Evolutionary conservation across 2,797 vertebrate species (phyloP).

Genomic region (Phalanger gymnotis): DNA sequence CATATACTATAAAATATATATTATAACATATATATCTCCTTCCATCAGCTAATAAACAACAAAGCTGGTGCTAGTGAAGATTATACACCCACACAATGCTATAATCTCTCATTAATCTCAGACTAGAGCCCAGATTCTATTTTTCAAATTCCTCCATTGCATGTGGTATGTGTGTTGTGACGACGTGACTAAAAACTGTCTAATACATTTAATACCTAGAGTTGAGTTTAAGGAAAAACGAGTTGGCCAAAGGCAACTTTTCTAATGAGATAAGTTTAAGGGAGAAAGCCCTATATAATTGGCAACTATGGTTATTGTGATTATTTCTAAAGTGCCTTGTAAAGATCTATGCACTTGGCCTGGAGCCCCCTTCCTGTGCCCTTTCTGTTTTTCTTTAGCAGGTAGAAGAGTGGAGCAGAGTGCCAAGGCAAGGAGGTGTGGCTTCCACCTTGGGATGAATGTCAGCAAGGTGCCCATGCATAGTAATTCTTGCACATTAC

Average conservation of each 20-base stretch:
- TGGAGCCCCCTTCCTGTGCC: background rate
- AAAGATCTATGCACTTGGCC: background rate
- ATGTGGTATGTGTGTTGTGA: no score
- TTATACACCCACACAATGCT: background rate
- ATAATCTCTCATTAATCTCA: background rate
- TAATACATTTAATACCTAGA: no score
- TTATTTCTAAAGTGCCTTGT: background rate
- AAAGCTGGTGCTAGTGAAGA: constrained; percentile 1
- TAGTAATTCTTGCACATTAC: no score
- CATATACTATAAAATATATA: no score
- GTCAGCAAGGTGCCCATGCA: background rate
- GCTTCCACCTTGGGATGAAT: rapidly evolving
- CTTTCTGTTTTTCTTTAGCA: background rate
- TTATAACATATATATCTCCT: no score
- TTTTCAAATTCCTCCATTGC: background rate
- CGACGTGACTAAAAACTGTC: no score
- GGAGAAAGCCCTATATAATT: background rate
- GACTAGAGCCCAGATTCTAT: background rate
- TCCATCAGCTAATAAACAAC: background rate
- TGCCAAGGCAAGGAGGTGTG: background rate
- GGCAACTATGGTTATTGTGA: background rate
- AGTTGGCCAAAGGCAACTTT: no score
- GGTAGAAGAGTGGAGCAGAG: background rate
- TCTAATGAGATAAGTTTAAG: no score
- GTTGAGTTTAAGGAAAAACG: no score